A percentile compares a stretch with the other conserved stretches of the same genome.
Evolutionary conservation across 2,797 vertebrate species (phyloP).

Genomic region (Coregonus ussuriensis): DNA sequence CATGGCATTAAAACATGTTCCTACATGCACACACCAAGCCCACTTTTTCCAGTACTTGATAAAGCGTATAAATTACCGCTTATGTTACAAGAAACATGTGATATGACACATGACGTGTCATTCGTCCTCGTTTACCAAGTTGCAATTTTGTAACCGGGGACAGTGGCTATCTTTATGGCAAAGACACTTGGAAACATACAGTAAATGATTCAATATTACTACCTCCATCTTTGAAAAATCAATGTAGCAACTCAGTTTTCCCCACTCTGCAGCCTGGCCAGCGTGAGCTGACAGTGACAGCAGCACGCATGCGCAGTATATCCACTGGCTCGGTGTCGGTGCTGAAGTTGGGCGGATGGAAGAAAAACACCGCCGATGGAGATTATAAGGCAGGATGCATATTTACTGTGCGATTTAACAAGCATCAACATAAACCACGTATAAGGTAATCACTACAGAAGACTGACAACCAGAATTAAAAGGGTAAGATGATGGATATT

Average conservation of each 20-base stretch:
- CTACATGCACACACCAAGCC: neutral
- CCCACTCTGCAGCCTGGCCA: constrained; percentile 67
- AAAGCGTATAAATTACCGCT: neutral
- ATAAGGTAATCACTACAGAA: constrained; percentile 54
- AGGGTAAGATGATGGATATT: constrained; percentile 72
- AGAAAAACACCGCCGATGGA: constrained; percentile 84
- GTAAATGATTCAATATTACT: neutral
- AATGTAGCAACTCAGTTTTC: neutral
- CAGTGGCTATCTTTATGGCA: neutral
- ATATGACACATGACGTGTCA: neutral
- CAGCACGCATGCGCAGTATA: constrained; percentile 82
- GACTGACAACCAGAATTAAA: constrained; percentile 64
- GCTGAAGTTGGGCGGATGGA: constrained; percentile 98
- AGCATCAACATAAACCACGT: constrained; percentile 52
- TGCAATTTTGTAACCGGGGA: neutral
- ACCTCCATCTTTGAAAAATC: constrained; percentile 18
- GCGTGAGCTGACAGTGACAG: constrained; percentile 55
- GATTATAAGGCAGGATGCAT: constrained; percentile 72
- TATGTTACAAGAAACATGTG: neutral
- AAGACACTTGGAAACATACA: neutral
- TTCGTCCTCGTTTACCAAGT: neutral
- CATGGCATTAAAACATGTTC: neutral
- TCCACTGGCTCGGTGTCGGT: constrained; percentile 90
- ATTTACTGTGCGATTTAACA: constrained; percentile 58
- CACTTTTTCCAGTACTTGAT: neutral